Conservation (phyloP, 2,888 invertebrate genomes). For the Odontomyia ornata region DNA sequence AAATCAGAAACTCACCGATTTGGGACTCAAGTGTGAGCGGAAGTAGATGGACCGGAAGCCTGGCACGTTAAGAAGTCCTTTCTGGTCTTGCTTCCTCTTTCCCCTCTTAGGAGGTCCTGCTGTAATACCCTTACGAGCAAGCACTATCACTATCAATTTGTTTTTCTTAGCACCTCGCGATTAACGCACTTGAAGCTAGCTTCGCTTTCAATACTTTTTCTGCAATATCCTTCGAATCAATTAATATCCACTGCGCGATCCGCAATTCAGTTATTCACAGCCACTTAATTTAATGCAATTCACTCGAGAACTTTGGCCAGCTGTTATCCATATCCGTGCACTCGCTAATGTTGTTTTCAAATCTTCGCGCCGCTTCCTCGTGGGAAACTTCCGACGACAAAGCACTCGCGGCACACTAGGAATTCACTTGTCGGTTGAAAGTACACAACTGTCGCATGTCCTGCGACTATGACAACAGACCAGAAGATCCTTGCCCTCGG, state of each 20-base stretch:
- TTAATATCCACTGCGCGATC: no score
- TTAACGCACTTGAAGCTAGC: not conserved
- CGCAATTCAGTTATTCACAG: not conserved
- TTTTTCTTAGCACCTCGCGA: not conserved
- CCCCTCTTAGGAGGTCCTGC: no score
- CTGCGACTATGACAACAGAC: not conserved
- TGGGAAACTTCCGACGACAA: not conserved
- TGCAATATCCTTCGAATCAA: not conserved
- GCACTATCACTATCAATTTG: not conserved
- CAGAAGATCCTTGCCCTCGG: not conserved
- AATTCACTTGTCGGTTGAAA: not conserved
- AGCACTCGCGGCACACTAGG: not conserved
- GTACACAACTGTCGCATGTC: not conserved
- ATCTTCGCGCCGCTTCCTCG: not conserved
- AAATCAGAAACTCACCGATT: not conserved
- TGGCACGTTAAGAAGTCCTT: not conserved
- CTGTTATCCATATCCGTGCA: not conserved
- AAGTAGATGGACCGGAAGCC: not conserved
- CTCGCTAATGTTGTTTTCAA: no score
- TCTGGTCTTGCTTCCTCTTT: not conserved
- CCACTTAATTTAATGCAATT: not conserved
- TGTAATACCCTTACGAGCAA: no score
- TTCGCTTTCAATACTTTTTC: not conserved
- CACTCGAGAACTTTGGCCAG: not conserved
- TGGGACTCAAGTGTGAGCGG: not conserved